phyloP scores from a whole-genome alignment of 2,113 vertebrate species.

The Eurystomus gularis region DNA sequence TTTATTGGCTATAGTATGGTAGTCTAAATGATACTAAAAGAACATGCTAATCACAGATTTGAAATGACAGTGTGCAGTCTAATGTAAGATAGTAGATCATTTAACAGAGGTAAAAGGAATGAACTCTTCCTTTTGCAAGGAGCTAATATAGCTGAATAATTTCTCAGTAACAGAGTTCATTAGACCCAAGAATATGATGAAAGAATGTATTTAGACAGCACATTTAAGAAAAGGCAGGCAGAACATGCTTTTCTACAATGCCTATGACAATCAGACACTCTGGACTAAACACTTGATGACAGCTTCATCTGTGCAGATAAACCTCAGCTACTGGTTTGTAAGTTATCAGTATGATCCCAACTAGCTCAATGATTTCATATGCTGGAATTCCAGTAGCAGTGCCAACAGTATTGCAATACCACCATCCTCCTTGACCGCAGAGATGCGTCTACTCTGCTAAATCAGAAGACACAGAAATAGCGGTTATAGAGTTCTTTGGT shows the following conservation, averaged over 20 bases:
- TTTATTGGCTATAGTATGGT: not conserved
- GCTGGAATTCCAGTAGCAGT: not conserved
- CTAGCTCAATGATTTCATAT: not conserved
- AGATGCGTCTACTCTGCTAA: not conserved
- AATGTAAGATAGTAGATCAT: not conserved
- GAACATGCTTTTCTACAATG: not conserved
- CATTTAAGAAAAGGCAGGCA: not conserved
- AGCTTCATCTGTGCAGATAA: not conserved
- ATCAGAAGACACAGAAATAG: not conserved
- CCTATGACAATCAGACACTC: not conserved
- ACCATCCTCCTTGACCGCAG: not conserved
- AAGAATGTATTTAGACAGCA: not conserved
- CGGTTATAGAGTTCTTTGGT: not conserved
- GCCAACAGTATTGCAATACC: not conserved
- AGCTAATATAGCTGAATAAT: not conserved
- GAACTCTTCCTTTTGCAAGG: not conserved
- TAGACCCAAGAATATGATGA: not conserved
- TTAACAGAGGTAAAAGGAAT: not conserved
- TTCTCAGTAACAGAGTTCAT: not conserved
- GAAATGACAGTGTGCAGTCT: not conserved
- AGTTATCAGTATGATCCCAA: not conserved
- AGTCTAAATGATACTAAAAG: not conserved
- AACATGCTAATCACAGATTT: not conserved
- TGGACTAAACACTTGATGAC: not conserved
- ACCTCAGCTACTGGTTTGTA: not conserved